Percentiles rank a stretch among this genome's conserved stretches.
Evolutionary conservation across 1,140 invertebrate species (phyloP).

Genomic region (Musca vetustissima): DNA sequence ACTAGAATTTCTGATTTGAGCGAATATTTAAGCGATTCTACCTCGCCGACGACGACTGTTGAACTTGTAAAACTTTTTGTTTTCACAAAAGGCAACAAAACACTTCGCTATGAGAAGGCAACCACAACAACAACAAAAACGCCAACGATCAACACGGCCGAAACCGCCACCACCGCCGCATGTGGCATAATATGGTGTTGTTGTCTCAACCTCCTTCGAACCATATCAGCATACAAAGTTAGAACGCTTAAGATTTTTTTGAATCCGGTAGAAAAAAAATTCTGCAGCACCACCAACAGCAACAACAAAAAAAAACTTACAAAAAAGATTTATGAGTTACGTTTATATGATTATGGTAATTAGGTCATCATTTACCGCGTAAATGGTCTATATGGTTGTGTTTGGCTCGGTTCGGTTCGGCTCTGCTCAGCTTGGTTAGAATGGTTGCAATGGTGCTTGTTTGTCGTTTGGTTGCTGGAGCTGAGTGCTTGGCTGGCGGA

Average conservation of each 20-base stretch:
- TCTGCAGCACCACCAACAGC: too few species aligned
- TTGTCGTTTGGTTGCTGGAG: too few species aligned
- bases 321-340: constrained; percentile 27
- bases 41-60: constrained; percentile 5
- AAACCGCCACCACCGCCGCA: too few species aligned
- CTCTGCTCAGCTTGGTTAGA: too few species aligned
- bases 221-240: constrained; percentile 10
- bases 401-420: not conserved
- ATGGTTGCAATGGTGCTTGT: too few species aligned
- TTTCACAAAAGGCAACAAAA: not conserved
- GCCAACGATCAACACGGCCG: too few species aligned
- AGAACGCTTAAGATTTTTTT: too few species aligned
- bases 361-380: constrained; percentile 30
- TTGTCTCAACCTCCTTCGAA: not conserved
- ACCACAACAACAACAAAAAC: too few species aligned
- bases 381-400: constrained; percentile 9
- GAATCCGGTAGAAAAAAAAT: not conserved
- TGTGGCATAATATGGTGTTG: not conserved
- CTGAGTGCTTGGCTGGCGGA: too few species aligned
- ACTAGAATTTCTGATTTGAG: constrained; percentile 16
- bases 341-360: constrained; percentile 32
- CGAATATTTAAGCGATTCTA: not conserved
- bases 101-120: too few species aligned
- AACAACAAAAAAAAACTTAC: constrained; percentile 1
- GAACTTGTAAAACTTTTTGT: constrained; percentile 11